These are phyloP conservation scores for Rugalucina vietnamica DNA, from an alignment of 2,888 invertebrate genomes.

Conservation along the genomic window DNA sequence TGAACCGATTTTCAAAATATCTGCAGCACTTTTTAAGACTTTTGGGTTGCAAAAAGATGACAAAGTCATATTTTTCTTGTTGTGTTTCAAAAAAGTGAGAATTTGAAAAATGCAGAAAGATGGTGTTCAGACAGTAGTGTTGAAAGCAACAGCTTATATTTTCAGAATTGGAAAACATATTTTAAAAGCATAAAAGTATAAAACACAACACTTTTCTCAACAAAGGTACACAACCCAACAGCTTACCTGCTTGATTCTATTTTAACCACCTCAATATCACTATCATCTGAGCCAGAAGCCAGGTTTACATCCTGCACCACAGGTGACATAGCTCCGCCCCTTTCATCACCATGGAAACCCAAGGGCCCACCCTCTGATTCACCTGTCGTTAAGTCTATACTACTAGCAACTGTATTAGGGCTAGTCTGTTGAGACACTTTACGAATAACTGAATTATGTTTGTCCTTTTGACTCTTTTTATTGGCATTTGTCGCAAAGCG, in stretches of 20 bases:
- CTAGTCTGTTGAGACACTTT: constrained; percentile 1
- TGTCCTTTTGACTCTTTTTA: constrained; percentile 47
- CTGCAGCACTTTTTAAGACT: no score
- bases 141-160: no score
- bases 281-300: constrained; percentile 84
- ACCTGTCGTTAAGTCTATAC: constrained; percentile 52
- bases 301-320: constrained; percentile 84
- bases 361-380: constrained; percentile 15
- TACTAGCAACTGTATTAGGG: background rate
- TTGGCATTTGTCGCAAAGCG: background rate
- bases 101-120: no score
- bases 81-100: no score
- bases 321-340: constrained; percentile 54
- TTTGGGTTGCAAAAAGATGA: no score
- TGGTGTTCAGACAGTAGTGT: no score
- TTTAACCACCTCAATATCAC: constrained; percentile 85
- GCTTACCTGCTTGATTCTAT: constrained; percentile 75
- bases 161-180: no score
- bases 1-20: no score
- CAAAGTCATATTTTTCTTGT: no score
- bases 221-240: no score
- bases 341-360: constrained; percentile 27
- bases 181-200: no score
- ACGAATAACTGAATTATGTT: constrained; percentile 57
- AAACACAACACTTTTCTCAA: no score